Evolutionary conservation across 2,113 vertebrate genomes (phyloP), one percentile per base, ranked within the genome.

Genomic region (Cyanocitta stelleri): DNA sequence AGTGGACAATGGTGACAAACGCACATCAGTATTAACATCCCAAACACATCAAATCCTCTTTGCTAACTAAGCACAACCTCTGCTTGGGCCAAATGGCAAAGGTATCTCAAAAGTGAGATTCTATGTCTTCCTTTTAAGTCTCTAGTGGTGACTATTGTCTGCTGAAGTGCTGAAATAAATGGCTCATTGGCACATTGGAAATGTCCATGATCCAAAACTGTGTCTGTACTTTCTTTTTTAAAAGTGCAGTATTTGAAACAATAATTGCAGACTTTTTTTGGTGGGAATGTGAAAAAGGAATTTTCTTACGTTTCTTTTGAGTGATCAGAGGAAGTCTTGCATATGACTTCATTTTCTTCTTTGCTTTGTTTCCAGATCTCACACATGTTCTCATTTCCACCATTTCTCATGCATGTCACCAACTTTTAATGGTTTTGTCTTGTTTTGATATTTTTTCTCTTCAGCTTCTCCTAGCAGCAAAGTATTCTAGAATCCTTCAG

Each of bases 401-500:
- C 48, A 46, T 84, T 86, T 89, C 64, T 91, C 62, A 55, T 74
- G 26, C 24, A 29, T 52, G 43, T 74, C 54, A 86, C 41, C 35
- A 37, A 7, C 8, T 82, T 75, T 22, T 73, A 61, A 62, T 62
- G 41, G 4, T 84, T 71, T 71, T 92, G 41, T 54, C 29, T 90
- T 91, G 44, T 54, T 87, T 64, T 88, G 35, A 7, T 90, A 1
- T 69, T 83, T 75, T 85, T 73, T 52, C 52, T 94, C 48, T 89
- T 77, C 68, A 68, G 27, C 68, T 92, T 86, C 44, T 90, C 41
- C 72, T 74, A 90, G 58, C 56, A 96, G 83, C 13, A 3, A 87
- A 91, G 55, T 37, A 13, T 77, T 93, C 63, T 90, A 95, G 90
- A 79, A 82, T 87, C 87, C 87, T 95, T 89, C 87, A 83, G 51